A percentile compares a stretch with the other conserved stretches of the same genome.
phyloP scores from a whole-genome alignment of 2,113 vertebrate genomes.

The Hemiscyllium ocellatum region DNA sequence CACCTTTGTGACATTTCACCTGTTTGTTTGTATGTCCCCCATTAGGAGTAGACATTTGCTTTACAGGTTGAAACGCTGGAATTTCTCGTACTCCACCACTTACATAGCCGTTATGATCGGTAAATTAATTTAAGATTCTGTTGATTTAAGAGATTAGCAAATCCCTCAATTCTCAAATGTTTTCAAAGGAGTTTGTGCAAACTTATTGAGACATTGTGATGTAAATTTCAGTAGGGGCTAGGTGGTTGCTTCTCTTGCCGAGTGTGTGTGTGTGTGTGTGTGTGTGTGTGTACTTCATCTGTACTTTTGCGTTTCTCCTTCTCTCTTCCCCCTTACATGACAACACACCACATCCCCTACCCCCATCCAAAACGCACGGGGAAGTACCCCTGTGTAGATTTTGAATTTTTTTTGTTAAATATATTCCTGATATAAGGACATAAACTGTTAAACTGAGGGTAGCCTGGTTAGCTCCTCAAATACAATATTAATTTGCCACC shows the following conservation, averaged over 20 bases:
- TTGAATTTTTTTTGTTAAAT: neutral
- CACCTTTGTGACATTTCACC: neutral
- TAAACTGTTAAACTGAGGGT: neutral
- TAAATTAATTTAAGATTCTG: neutral
- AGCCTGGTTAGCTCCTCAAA: neutral
- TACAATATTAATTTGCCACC: neutral
- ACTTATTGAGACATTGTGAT: neutral
- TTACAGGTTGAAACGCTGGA: neutral
- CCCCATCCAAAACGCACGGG: neutral
- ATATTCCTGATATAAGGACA: neutral
- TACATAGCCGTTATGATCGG: neutral
- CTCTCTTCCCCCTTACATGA: conserved; percentile 31
- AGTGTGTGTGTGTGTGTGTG: conserved; percentile 40
- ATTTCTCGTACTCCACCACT: neutral
- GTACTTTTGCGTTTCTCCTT: conserved; percentile 41
- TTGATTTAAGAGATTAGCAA: neutral
- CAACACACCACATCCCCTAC: conserved; percentile 44
- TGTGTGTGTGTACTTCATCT: neutral
- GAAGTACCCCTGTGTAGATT: neutral
- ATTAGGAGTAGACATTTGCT: neutral
- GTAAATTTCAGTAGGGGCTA: neutral
- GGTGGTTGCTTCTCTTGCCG: neutral
- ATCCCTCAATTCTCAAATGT: neutral
- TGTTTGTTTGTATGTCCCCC: neutral
- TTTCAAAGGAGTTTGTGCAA: neutral